Base-by-base conservation (phyloP, 1,140 invertebrate species). In the Rhopalosiphum padi region DNA sequence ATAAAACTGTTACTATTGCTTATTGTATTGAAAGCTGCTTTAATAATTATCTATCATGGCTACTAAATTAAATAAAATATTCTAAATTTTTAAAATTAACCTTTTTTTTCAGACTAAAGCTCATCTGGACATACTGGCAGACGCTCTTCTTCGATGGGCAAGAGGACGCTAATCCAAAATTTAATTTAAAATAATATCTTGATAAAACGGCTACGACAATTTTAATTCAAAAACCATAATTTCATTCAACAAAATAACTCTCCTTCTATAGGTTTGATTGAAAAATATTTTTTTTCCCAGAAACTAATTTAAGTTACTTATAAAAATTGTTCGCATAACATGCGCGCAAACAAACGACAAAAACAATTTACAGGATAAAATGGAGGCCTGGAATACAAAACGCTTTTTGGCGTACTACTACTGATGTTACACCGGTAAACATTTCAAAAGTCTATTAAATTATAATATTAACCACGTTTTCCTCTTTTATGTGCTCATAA, bases 91-190 rank as follows among this genome's bases (percentile, higher is more conserved):
- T 94, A 94, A 68, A 43, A 90, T 30, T 77, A 8, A 41, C 94
- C 94, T 94, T 95, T 94, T 95, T 94, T 97, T 97, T 94, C 97
- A 99, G 98, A 99, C 98, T 94, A 99, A 99, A 95, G 98, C 98
- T 94, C 98, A 99, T 95, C 96, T 99, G 95, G 98, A 99, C 96
- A 98, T 99, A 94, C 95, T 99, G 95, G 98, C 98, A 86, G 98
- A 99, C 95, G 98, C 98, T 94, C 96, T 99, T 94, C 96, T 99
- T 94, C 97, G 98, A 95, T 98, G 98, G 98, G 98, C 98, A 94
- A 96, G 98, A 96, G 98, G 98, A 95, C 97, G 98, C 96, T 98
- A 98, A 96, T 91, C 55, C 41, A 83, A 93, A 94, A 93, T 68
- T 41, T 89, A 93, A 94, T 68, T 90, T 90, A 43, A 53, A 89